Conservation (phyloP, 2,797 vertebrate species). For the Ptychobarbus kaznakovi region DNA sequence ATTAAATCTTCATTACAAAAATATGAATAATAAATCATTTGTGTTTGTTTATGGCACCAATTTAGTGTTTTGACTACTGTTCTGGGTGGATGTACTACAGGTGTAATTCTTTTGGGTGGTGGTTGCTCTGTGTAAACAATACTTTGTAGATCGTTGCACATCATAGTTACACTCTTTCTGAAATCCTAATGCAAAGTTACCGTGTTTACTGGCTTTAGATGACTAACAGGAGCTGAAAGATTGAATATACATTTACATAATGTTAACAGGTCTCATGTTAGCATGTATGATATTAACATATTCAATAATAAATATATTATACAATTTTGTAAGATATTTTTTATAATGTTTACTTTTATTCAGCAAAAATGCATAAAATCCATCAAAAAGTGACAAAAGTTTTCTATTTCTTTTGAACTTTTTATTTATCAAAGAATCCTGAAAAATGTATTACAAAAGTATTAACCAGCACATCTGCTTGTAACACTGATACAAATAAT, state of each 20-base stretch:
- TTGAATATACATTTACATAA: background rate
- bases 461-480: background rate
- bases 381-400: background rate
- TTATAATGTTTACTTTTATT: background rate
- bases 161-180: background rate
- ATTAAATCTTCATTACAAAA: background rate
- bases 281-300: no score
- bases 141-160: background rate
- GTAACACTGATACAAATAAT: background rate
- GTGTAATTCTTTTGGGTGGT: background rate
- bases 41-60: background rate
- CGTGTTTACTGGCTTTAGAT: background rate
- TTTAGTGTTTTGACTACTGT: background rate
- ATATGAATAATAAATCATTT: background rate
- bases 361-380: background rate
- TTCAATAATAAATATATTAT: background rate
- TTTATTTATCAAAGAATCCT: background rate
- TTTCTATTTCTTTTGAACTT: background rate
- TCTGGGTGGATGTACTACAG: background rate
- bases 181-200: background rate
- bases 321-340: background rate
- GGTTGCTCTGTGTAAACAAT: conserved; percentile 15
- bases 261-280: no score
- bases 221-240: background rate
- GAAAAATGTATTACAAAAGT: background rate